Evolutionary conservation across 2,113 vertebrate genomes (phyloP), one percentile per base, ranked within the genome.

Genomic region (Alosa alosa): DNA sequence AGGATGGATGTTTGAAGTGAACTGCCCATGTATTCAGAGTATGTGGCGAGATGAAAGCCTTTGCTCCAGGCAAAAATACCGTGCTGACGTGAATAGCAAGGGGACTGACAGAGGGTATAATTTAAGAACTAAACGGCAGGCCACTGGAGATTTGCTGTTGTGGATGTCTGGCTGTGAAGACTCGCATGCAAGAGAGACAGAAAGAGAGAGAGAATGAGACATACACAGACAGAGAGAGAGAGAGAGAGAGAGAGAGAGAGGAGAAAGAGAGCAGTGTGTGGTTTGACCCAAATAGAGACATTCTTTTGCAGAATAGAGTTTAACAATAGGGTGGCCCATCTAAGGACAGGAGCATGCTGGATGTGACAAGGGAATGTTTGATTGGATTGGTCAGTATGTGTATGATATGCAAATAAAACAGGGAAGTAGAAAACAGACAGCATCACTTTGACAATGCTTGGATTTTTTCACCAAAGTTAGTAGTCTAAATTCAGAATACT

Each of bases 61-160:
- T 90, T 84, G 92, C 93, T 88, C 57, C 84, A 83, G 92, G 93
- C 89, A 89, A 88, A 91, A 91, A 94, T 92, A 90, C 91, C 91
- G 86, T 68, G 68, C 6, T 87, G 39, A 55, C 81, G 88, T 87
- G 85, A 82, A 84, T 64, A 85, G 81, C 82, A 50, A 39, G 85
- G 36, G 83, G 84, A 81, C 86, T 55, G 89, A 89, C 83, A 49
- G 82, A 90, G 86, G 86, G 57, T 90, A 87, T 93, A 88, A 93
- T 94, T 93, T 93, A 86, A 86, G 49, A 78, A 84, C 64, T 92
- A 86, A 93, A 93, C 87, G 88, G 83, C 84, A 90, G 86, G 46
- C 83, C 68, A 45, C 22, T 31, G 36, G 50, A 82, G 81, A 78
- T 86, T 81, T 31, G 55, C 4, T 52, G 52, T 81, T 81, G 84